phyloP scores from a whole-genome alignment of 2,113 vertebrate species.

The Caranx ignobilis region DNA sequence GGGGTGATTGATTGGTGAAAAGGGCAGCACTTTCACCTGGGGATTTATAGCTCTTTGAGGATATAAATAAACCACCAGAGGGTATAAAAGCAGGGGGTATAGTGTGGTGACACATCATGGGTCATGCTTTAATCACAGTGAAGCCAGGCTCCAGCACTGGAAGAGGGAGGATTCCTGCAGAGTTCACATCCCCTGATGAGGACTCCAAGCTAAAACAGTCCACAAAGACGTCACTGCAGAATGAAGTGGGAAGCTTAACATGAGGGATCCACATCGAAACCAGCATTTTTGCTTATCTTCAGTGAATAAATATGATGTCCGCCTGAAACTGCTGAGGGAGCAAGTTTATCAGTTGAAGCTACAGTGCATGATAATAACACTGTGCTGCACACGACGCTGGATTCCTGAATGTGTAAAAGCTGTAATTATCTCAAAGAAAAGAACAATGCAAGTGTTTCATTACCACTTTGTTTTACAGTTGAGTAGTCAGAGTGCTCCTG shows the following conservation, averaged over 20 bases:
- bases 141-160: constrained; percentile 52
- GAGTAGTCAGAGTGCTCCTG: constrained; percentile 9
- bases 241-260: constrained; percentile 14
- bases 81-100: constrained; percentile 60
- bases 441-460: constrained; percentile 75
- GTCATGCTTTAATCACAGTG: constrained; percentile 76
- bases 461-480: constrained; percentile 60
- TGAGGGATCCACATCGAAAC: constrained; percentile 29
- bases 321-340: constrained; percentile 71
- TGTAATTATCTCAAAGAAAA: constrained; percentile 75
- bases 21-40: constrained; percentile 81
- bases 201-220: constrained; percentile 17
- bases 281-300: constrained; percentile 66
- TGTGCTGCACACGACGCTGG: constrained; percentile 47
- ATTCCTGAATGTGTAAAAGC: constrained; percentile 73
- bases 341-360: constrained; percentile 64
- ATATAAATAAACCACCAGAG: constrained; percentile 77
- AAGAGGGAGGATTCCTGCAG: constrained; percentile 46
- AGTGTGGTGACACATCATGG: constrained; percentile 66
- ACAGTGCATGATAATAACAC: constrained; percentile 70
- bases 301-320: constrained; percentile 63
- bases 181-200: constrained; percentile 46
- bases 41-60: constrained; percentile 76
- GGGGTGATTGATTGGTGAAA: constrained; percentile 78
- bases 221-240: constrained; percentile 42